phyloP scores from a whole-genome alignment of 2,888 invertebrate species.

The Podabrus alpinus region DNA sequence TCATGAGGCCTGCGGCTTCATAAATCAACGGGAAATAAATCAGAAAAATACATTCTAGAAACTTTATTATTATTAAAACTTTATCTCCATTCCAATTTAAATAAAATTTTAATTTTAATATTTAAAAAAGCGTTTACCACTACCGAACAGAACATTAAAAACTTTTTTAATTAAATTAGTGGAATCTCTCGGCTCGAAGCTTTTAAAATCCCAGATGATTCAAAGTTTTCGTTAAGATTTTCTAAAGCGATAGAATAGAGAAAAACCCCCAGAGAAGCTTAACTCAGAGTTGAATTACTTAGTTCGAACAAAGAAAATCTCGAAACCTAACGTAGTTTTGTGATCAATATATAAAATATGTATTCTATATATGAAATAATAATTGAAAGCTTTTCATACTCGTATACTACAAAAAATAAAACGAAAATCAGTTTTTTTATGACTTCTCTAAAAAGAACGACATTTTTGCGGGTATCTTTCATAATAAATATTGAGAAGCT shows the following conservation, averaged over 20 bases:
- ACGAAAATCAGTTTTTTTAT: not conserved
- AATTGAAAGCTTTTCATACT: not conserved
- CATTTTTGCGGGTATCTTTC: not conserved
- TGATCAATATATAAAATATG: not conserved
- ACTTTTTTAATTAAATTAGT: not conserved
- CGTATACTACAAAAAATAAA: not conserved
- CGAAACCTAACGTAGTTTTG: not conserved
- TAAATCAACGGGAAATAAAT: not conserved
- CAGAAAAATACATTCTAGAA: too few species aligned
- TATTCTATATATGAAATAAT: not conserved
- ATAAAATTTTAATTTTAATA: not conserved
- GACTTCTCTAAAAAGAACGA: not conserved
- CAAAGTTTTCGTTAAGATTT: not conserved
- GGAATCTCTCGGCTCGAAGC: not conserved
- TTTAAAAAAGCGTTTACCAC: not conserved
- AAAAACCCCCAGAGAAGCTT: not conserved
- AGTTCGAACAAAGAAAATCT: not conserved
- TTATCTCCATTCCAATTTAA: not conserved
- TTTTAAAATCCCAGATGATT: not conserved
- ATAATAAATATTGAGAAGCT: not conserved
- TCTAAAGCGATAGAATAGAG: not conserved
- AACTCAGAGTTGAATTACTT: not conserved
- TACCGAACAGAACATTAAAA: not conserved
- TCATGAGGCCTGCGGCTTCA: not conserved
- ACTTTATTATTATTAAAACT: too few species aligned